Evolutionary conservation across 2,888 invertebrate species (phyloP), one percentile per base, ranked within the genome.

Genomic region (Plebejus anna): DNA sequence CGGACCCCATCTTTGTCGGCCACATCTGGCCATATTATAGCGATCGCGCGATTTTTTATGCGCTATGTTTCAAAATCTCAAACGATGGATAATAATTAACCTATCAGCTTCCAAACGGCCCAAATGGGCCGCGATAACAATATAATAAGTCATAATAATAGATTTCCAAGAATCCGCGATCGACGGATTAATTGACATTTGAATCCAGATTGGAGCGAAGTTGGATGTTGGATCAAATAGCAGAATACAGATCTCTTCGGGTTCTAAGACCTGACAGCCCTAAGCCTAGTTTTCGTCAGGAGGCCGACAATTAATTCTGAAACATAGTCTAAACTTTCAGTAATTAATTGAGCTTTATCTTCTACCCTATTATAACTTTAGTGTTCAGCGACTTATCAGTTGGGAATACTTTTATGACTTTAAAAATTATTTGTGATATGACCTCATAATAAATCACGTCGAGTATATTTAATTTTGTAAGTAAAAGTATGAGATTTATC

Each of bases 321-420:
- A 78, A 85, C 83, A 84, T 83, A 85, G 84, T 80, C 80, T 78
- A 80, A 88, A 88, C 84, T 88, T 88, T 83, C 79, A 79, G 83
- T 87, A 88, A 88, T 90, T 89, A 88, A 89, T 88, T 87, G 84
- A 85, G 84, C 87, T 88, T 86, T 87, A 88, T 86, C 86, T 84
- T 81, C 79, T 82, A 75, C 76, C 79, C 80, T 78, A 84, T 84
- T 86, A 82, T 81, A 81, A 81, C 76, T 81, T 80, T 75, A 78
- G 80, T 79, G 77, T 78, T 75, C 76, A 70, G 61, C 73, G 79
- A 78, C 78, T 78, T 80, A 76, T 70, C 59, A 76, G 70, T 77
- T 76, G 76, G 9, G 38, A 71, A 73, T 51, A 38, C 76, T 77
- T 77, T 75, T 72, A 72, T 11, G 16, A 76, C 61, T 66, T 28